Evolutionary conservation across 2,888 invertebrate genomes (phyloP), one percentile per base, ranked within the genome.

Genomic region (Noctua comes): DNA sequence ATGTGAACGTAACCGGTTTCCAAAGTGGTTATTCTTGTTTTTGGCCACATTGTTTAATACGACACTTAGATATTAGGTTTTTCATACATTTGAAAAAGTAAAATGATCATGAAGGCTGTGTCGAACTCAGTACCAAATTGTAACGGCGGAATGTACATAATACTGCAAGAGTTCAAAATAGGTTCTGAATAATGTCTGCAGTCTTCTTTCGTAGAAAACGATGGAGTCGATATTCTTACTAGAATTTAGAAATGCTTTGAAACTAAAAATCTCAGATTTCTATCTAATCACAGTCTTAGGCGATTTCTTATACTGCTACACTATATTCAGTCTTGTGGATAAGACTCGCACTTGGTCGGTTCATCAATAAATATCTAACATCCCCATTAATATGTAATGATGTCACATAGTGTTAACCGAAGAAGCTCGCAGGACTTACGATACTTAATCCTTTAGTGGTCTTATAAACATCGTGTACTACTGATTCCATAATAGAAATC

Each of bases 1-100:
- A 82, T 76, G 82, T 80, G 82, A 80, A 72, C 73, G 68, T 18
- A 80, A 89, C 89, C 86, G 89, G 88, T 88, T 89, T 82, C 31
- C 21, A 31, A 82, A 86, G 79, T 75, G 71, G 86, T 75, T 83
- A 82, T 82, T 72, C 82, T 84, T 84, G 86, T 86, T 89, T 88
- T 87, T 71, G 74, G 70, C 62, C 83, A 86, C 68, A 89, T 88
- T 87, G 77, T 89, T 82, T 71, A 73, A 83, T 70, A 71, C 78
- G 79, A 79, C 79, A 88, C 71, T 80, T 80, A 40, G 21, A 51
- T 68, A 80, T 70, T 76, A 85, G 51, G 76, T 78, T 84, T 82
- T 59, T 75, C 77, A 87, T 86, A 79, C 43, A 65, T 54, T 66
- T 31, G 21, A 54, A 54, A 68, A 16, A 40, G 46, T 43, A 62